Evolutionary conservation across 2,797 vertebrate genomes (phyloP).

Genomic region (Pangasius djambal): DNA sequence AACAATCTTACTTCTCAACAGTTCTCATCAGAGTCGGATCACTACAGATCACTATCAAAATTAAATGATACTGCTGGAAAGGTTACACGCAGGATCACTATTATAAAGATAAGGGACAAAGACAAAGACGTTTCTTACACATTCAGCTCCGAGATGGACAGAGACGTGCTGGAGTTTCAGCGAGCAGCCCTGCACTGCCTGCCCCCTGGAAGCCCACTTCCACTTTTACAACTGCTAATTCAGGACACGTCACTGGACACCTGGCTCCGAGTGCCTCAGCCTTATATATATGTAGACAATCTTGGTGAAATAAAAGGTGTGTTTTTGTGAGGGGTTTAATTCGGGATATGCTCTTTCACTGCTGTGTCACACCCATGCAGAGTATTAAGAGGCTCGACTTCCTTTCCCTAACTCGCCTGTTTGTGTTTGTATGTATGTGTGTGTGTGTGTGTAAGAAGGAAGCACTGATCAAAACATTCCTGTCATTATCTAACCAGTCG

Average conservation of each 20-base stretch:
- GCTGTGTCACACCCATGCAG: slow-evolving; percentile 35
- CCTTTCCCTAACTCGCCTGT: slow-evolving; percentile 10
- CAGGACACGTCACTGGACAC: slow-evolving; percentile 42
- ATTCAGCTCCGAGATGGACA: background rate
- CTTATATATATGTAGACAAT: slow-evolving; percentile 2
- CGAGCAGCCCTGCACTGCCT: slow-evolving; percentile 7
- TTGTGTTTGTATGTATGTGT: background rate
- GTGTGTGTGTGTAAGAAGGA: slow-evolving; percentile 23
- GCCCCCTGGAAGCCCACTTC: slow-evolving; percentile 25
- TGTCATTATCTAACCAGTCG: slow-evolving; percentile 19
- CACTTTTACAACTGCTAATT: slow-evolving; percentile 46
- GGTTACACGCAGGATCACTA: background rate
- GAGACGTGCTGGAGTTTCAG: slow-evolving; percentile 13
- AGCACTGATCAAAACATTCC: slow-evolving; percentile 33
- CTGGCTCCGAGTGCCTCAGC: background rate
- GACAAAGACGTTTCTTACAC: background rate
- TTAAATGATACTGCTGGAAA: background rate
- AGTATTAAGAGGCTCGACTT: slow-evolving; percentile 33
- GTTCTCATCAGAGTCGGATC: background rate
- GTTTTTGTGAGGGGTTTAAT: slow-evolving; percentile 8
- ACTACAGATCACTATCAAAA: background rate
- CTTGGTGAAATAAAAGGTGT: slow-evolving; percentile 6
- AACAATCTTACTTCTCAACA: background rate
- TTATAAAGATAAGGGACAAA: background rate
- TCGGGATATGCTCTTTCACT: slow-evolving; percentile 53